A percentile compares a stretch with the other conserved stretches of the same genome.
These are phyloP conservation scores for Piezodorus guildinii DNA, from an alignment of 1,140 invertebrate species.

Conservation along the genomic window DNA sequence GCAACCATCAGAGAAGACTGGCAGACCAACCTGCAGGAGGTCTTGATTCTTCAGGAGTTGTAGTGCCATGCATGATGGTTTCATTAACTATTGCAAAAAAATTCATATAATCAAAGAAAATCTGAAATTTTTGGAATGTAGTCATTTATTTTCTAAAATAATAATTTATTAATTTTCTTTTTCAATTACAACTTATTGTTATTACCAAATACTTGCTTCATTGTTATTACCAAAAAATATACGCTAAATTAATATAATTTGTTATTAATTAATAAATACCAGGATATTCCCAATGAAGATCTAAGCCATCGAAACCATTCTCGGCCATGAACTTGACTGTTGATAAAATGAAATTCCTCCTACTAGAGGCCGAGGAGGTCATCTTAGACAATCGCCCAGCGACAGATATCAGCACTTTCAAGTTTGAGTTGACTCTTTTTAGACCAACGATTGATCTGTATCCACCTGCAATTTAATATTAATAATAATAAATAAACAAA, in stretches of 20 bases:
- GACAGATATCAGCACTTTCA: constrained; percentile 40
- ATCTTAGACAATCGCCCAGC: constrained; percentile 41
- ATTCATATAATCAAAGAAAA: too few species aligned
- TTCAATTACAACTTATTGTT: too few species aligned
- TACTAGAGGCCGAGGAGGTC: constrained; percentile 30
- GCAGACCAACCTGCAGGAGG: too few species aligned
- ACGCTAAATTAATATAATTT: background rate
- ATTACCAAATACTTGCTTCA: too few species aligned
- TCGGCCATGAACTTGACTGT: constrained; percentile 40
- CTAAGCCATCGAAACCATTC: constrained; percentile 48
- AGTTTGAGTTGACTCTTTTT: constrained; percentile 40
- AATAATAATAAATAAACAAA: background rate
- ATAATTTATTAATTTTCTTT: too few species aligned
- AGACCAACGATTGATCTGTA: constrained; percentile 42
- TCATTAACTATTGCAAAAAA: too few species aligned
- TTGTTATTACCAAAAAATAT: background rate
- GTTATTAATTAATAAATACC: constrained; percentile 27
- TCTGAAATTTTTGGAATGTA: too few species aligned
- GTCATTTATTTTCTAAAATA: too few species aligned
- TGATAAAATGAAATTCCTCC: constrained; percentile 40
- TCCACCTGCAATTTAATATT: constrained; percentile 35
- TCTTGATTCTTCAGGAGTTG: too few species aligned
- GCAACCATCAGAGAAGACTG: too few species aligned
- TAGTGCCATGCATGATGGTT: too few species aligned
- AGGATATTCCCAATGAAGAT: constrained; percentile 48